A percentile compares a stretch with the other conserved stretches of the same genome.
These are phyloP conservation scores for Odocoileus hemionus DNA, from an alignment of 2,113 vertebrate species.

Conservation along the genomic window DNA sequence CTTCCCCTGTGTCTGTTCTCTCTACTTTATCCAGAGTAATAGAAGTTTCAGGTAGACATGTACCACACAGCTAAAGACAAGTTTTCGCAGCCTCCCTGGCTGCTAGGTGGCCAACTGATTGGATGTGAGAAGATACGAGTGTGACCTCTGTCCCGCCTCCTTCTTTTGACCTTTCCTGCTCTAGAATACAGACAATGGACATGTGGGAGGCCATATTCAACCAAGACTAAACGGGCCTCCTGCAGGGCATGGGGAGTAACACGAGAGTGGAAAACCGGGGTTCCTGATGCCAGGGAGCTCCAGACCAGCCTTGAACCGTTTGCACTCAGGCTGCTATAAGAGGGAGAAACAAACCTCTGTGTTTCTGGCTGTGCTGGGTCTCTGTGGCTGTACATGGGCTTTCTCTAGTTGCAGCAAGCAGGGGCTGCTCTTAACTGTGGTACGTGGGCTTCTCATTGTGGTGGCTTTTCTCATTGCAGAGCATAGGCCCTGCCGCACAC, in stretches of 20 bases:
- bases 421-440: no score
- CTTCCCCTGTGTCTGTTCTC: not conserved
- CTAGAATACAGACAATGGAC: not conserved
- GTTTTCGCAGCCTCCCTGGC: not conserved
- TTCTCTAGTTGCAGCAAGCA: not conserved
- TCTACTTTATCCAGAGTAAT: not conserved
- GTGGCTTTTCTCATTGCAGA: not conserved
- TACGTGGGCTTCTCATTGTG: no score
- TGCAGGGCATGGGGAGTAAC: not conserved
- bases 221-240: not conserved
- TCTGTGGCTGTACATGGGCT: not conserved
- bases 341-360: not conserved
- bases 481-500: not conserved
- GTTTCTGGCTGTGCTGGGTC: not conserved
- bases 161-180: not conserved
- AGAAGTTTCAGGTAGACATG: not conserved
- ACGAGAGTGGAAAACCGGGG: not conserved
- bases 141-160: not conserved
- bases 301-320: not conserved
- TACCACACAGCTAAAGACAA: not conserved
- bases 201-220: not conserved
- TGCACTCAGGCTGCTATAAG: not conserved
- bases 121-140: not conserved
- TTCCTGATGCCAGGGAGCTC: not conserved
- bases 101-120: not conserved